Base-by-base conservation (phyloP, 2,113 vertebrate species). In the Rhinichthys klamathensis region DNA sequence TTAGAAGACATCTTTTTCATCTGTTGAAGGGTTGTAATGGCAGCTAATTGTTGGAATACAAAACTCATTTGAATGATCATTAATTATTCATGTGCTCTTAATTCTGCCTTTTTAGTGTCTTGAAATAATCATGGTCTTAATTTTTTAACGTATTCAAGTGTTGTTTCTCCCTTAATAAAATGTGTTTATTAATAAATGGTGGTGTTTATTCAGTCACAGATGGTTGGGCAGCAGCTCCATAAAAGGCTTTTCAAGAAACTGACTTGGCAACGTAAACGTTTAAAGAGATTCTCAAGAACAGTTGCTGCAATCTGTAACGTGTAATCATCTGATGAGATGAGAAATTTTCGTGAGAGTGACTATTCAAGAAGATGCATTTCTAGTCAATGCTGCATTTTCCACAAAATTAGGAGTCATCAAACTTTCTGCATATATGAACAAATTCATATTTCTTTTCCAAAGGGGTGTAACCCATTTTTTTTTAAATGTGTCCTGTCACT, bases 1-100 rank as follows among this genome's bases (percentile, higher is more conserved):
- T 94, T 99, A 0, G 96, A 98, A 89, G 97, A 99, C 51, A 97
- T 99, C 84, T 99, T 99, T 94, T 99, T 99, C 90, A 97, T 99
- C 92, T 98, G 94, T 94, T 93, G 88, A 93, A 78, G 74, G 76
- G 61, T 63, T 27, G 49, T 49, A 51, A 60, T 3, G 3, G 11
- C 0, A 15, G 9, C 56, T 58, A 13, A 41, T 60, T 15, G 10
- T 78, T 41, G 32, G 11, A 41, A 61, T 27, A 58, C 9, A 35
- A 56, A 63, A 27, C 12, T 63, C 0, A 75, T 7, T 27, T 51
- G 54, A 56, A 23, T 21, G 18, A 8, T 56, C 54, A 35, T 32
- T 27, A 21, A 25, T 21, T 21, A 82, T 67, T 86, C 6, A 35
- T 82, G 32, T 65, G 58, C 38, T 85, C 35, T 70, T 83, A 63